Conservation (phyloP, 2,888 invertebrate species). For the Microplitis manilae region DNA sequence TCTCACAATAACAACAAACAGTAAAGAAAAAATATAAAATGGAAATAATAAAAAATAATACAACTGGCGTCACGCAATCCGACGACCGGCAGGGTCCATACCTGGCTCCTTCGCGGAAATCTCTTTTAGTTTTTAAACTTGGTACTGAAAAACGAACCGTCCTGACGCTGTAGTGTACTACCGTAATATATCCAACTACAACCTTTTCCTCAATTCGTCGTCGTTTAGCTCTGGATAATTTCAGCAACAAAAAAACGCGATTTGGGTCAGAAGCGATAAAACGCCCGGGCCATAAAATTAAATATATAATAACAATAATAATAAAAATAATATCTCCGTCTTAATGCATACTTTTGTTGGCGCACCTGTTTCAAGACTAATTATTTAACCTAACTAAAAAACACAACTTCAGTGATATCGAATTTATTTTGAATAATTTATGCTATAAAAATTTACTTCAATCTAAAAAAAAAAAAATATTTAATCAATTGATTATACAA, state of each 20-base stretch:
- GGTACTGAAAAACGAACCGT: neutral
- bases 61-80: conserved; percentile 39
- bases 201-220: conserved; percentile 21
- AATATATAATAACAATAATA: conserved; percentile 25
- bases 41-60: conserved; percentile 27
- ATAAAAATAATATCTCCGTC: conserved; percentile 16
- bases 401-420: neutral
- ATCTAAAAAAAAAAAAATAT: too few species aligned
- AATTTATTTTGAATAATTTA: neutral
- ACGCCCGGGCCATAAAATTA: conserved; percentile 35
- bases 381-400: neutral
- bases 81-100: conserved; percentile 35
- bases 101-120: conserved; percentile 31
- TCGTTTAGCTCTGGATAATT: conserved; percentile 4
- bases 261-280: conserved; percentile 36
- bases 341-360: neutral
- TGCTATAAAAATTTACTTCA: too few species aligned
- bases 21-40: conserved; percentile 8
- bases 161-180: neutral
- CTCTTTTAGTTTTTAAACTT: conserved; percentile 29
- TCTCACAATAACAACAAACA: conserved; percentile 23
- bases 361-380: neutral
- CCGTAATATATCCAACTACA: conserved; percentile 14
- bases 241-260: conserved; percentile 20
- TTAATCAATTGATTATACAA: too few species aligned